Evolutionary conservation across 23 tunicate genomes (phyloP), one percentile per base, ranked within the genome.

Genomic region (Corella eumyota): DNA sequence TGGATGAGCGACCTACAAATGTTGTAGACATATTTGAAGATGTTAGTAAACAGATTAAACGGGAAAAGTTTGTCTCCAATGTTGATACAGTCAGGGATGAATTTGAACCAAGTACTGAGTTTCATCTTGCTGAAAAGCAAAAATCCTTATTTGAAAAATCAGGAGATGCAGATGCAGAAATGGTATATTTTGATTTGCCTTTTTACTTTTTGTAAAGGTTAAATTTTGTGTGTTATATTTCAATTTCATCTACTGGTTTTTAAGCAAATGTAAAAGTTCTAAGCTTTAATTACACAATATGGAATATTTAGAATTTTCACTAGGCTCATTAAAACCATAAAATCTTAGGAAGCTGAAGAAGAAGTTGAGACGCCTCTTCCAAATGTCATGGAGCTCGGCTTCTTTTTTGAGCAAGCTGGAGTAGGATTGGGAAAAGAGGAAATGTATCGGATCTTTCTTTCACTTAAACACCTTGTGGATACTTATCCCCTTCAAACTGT

Each of bases 311-410:
- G n/a, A n/a, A n/a, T n/a, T n/a, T n/a, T n/a, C n/a, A n/a, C n/a
- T n/a, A n/a, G n/a, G n/a, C n/a, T n/a, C n/a, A n/a, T n/a, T n/a
- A n/a, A n/a, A n/a, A n/a, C n/a, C n/a, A n/a, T n/a, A n/a, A n/a
- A n/a, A n/a, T n/a, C n/a, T 45, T 46, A 79, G 88, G 96, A 88
- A 68, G 81, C 96, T 3, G 96, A 88, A 34, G 98, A 92, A 63
- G 98, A 92, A 51, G 81, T 83, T 3, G 93, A 92, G 54, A 75
- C 93, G 21, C 87, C 92, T 0, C 85, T 92, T 21, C 98, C 98
- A 20, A 76, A 92, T 68, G 70, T 92, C 44, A 76, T 81, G 87
- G 93, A 92, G 25, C 72, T 86, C 32, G 66, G 93, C 9, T 75
- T 67, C 47, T 47, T 66, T 56, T 92, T 92, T 45, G 98, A 92